These are phyloP conservation scores for Tyrannus savana DNA, from an alignment of 2,113 vertebrate species.

Conservation along the genomic window DNA sequence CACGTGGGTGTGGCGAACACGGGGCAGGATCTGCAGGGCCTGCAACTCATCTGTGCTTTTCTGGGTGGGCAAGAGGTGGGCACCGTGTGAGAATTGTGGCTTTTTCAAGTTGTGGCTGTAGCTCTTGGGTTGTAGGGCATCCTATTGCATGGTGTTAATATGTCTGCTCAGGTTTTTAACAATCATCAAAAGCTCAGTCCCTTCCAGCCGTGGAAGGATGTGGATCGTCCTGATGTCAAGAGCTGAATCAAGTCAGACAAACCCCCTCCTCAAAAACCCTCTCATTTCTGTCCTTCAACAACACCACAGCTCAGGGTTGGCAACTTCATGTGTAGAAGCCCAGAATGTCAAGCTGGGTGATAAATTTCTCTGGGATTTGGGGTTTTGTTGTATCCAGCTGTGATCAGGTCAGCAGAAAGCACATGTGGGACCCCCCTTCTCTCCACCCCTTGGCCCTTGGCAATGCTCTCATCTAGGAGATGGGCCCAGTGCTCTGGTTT, in stretches of 20 bases:
- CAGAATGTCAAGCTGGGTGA: rapidly evolving
- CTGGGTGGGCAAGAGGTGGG: not conserved
- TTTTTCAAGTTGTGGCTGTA: not conserved
- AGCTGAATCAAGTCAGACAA: not conserved
- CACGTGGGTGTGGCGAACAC: not conserved
- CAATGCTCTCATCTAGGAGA: not conserved
- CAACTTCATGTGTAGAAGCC: not conserved
- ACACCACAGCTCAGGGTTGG: not conserved
- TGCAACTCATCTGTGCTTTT: not conserved
- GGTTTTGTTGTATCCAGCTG: not conserved
- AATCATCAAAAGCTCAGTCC: not conserved
- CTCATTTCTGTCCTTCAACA: not conserved
- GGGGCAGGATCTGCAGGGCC: not conserved
- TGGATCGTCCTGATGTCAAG: not conserved
- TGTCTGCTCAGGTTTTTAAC: not conserved
- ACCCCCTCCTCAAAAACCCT: rapidly evolving
- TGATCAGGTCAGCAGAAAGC: not conserved
- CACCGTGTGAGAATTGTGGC: not conserved
- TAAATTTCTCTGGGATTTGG: not conserved
- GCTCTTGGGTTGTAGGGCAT: not conserved
- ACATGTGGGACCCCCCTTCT: rapidly evolving
- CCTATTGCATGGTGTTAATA: not conserved
- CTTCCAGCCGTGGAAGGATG: not conserved
- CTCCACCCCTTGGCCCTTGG: not conserved
- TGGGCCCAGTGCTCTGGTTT: not conserved